Conservation (phyloP, 2,888 invertebrate genomes). For the Yponomeuta evonymella region DNA sequence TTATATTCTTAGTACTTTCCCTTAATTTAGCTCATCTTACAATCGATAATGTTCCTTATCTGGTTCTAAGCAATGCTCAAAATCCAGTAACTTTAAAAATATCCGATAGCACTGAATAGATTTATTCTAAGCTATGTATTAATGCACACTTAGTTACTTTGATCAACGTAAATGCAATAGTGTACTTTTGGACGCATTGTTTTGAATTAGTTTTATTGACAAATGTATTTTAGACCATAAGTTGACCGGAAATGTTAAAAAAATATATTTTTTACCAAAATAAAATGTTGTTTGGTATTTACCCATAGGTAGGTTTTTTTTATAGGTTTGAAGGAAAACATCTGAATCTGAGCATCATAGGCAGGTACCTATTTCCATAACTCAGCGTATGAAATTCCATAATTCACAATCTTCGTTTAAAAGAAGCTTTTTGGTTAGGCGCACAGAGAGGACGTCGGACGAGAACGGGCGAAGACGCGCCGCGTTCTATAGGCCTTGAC, state of each 20-base stretch:
- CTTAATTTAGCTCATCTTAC: background rate
- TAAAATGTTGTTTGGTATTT: conserved; percentile 21
- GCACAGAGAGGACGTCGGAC: too few species aligned
- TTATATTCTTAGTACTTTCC: background rate
- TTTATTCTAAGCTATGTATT: background rate
- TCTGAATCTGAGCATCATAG: too few species aligned
- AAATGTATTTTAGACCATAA: conserved; percentile 18
- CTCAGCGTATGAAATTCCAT: too few species aligned
- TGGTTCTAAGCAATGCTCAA: background rate
- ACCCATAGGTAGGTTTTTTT: background rate
- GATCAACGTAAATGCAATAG: background rate
- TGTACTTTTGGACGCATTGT: background rate
- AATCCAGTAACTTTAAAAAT: background rate
- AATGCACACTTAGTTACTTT: conserved; percentile 3
- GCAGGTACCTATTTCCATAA: too few species aligned
- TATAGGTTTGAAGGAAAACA: too few species aligned
- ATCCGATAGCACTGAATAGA: background rate
- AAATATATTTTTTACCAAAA: conserved; percentile 51
- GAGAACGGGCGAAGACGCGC: too few species aligned
- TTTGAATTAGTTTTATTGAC: background rate
- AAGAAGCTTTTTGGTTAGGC: too few species aligned
- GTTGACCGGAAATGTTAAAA: conserved; percentile 38
- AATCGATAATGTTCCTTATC: background rate
- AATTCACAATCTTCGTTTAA: too few species aligned
- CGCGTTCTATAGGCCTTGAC: too few species aligned